Evolutionary conservation across 2,797 vertebrate species (phyloP).

Genomic region (Naso thynnoides): DNA sequence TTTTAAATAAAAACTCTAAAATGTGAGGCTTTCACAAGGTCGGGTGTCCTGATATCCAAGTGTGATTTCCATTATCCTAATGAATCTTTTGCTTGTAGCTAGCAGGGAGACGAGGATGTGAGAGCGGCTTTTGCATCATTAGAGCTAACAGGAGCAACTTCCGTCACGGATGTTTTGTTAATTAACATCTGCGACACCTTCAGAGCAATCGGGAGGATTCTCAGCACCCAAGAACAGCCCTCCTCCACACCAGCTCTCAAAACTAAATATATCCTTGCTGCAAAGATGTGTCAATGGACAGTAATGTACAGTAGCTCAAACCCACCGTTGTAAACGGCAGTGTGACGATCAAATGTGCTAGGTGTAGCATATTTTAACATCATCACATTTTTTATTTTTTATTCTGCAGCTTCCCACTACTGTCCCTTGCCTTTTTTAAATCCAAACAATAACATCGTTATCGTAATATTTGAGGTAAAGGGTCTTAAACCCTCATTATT

Average conservation of each 20-base stretch:
- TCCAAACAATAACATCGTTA: too few species aligned
- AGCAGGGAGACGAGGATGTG: neutral
- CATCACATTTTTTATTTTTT: neutral
- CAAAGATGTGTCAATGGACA: neutral
- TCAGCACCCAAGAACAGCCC: neutral
- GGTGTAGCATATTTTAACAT: neutral
- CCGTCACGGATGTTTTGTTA: slow-evolving; percentile 9
- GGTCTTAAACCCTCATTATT: too few species aligned
- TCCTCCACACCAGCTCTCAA: neutral
- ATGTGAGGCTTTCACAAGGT: too few species aligned
- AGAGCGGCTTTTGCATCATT: neutral
- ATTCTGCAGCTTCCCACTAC: too few species aligned
- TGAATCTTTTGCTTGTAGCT: neutral
- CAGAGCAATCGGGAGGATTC: neutral
- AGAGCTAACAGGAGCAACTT: neutral
- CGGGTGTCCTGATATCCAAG: neutral
- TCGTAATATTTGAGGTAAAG: too few species aligned
- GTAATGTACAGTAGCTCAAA: neutral
- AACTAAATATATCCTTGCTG: slow-evolving; percentile 8
- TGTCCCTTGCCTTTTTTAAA: too few species aligned
- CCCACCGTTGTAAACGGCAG: neutral
- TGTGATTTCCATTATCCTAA: neutral
- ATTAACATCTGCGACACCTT: slow-evolving; percentile 24
- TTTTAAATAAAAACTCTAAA: neutral
- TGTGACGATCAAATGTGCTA: neutral